Evolutionary conservation across 2,113 vertebrate species (phyloP), one percentile per base, ranked within the genome.

Genomic region (Bubo bubo): DNA sequence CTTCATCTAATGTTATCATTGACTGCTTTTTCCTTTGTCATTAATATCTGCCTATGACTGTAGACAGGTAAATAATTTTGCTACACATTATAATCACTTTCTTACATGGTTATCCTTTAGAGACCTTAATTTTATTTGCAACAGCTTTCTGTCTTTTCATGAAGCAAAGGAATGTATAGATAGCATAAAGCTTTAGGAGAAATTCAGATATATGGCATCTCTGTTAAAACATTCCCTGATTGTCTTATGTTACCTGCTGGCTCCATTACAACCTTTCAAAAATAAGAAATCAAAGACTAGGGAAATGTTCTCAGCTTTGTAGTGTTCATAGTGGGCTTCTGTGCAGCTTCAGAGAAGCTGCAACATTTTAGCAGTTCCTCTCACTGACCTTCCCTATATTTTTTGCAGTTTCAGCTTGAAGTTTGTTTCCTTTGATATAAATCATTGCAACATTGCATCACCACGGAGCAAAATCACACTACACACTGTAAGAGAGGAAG

Each of bases 381-480:
- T 91, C 53, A 58, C 77, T 96, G 93, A 95, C 94, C 87, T 97
- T 94, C 85, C n/a, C 49, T 62, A 7, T 43, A 79, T 85, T 91
- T 96, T 95, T 88, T 95, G 86, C 93, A 95, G 81, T 47, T 91
- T 94, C 90, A 94, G 89, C 93, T 90, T 97, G 91, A 96, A 95
- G 95, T 93, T 95, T 66, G 15, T 88, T 93, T 37, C 53, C 92
- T 97, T 97, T 97, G 95, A 97, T 94, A 94, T 92, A 96, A 91
- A 95, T 94, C 94, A 72, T 80, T 62, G 74, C 86, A 94, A 76
- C 0, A 0, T 68, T 91, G 67, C 95, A 74, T 91, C 89, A 71
- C 85, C 47, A 39, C 19, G 74, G 67, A 93, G 71, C 49, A 66
- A 93, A 95, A 95, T 62, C 93, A 79, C 66, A 12, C 76, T 68